Percentiles rank a stretch among this genome's conserved stretches.
Conservation (phyloP, 2,888 invertebrate species). For the Eupithecia vulgata region DNA sequence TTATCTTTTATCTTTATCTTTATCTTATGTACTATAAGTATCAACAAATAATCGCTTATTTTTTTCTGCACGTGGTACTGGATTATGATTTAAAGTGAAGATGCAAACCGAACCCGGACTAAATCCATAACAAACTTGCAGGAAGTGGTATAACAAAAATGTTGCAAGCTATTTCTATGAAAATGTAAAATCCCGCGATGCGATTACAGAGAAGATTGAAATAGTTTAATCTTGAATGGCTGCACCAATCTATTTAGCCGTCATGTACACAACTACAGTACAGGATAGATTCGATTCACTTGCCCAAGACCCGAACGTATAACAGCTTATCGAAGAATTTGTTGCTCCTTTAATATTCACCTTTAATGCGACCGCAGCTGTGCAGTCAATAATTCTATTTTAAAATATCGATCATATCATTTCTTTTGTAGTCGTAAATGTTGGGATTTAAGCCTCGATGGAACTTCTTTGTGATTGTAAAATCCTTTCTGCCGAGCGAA, state of each 20-base stretch:
- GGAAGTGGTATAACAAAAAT: too few relatives aligned
- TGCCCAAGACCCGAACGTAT: not conserved
- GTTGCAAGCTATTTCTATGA: too few relatives aligned
- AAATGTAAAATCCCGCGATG: too few relatives aligned
- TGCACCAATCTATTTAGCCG: not conserved
- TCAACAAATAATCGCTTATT: too few relatives aligned
- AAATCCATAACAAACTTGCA: not conserved
- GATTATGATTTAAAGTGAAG: not conserved
- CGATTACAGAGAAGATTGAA: not conserved
- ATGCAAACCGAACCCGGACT: not conserved
- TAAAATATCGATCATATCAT: slow-evolving; percentile 37
- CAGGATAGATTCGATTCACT: not conserved
- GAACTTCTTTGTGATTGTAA: slow-evolving; percentile 28
- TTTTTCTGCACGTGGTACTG: not conserved
- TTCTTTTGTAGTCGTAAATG: slow-evolving; percentile 37
- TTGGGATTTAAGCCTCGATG: slow-evolving; percentile 15
- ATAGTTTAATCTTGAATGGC: not conserved
- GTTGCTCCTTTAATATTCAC: slow-evolving; percentile 7
- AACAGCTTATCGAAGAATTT: not conserved
- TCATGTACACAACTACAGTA: not conserved
- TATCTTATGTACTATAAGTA: too few relatives aligned
- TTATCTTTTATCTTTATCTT: too few relatives aligned
- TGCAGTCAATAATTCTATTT: slow-evolving; percentile 30
- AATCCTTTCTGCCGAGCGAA: slow-evolving; percentile 23
- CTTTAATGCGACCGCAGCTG: slow-evolving; percentile 41